These are phyloP conservation scores for Leptonema lineaticorne DNA, from an alignment of 1,140 invertebrate genomes.

Conservation along the genomic window DNA sequence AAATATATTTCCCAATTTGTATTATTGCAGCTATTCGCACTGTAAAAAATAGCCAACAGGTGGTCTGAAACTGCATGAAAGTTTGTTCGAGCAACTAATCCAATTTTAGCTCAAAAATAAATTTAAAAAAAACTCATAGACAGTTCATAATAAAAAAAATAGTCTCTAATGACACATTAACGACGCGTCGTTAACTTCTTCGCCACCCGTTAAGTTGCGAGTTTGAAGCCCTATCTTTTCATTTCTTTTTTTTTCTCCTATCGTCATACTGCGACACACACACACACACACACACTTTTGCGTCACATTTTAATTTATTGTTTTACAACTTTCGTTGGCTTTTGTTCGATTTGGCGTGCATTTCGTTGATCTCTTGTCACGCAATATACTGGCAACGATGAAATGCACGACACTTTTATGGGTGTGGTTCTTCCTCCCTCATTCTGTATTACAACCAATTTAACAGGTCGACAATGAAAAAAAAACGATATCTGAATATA, in stretches of 20 bases:
- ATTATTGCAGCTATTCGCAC: too few species aligned
- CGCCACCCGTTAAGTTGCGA: background rate
- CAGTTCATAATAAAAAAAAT: too few species aligned
- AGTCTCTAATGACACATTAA: background rate
- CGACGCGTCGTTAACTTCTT: background rate
- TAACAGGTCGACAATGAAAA: too few species aligned
- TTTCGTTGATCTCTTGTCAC: constrained; percentile 5
- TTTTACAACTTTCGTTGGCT: background rate
- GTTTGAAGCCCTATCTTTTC: background rate
- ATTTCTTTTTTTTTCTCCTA: too few species aligned
- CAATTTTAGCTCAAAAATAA: background rate
- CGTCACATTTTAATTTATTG: background rate
- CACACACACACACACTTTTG: too few species aligned
- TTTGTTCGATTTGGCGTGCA: background rate
- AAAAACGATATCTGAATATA: too few species aligned
- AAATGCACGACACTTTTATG: background rate
- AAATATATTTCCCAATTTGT: too few species aligned
- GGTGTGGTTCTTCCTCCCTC: background rate
- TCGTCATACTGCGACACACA: too few species aligned
- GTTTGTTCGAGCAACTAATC: background rate
- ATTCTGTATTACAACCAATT: too few species aligned
- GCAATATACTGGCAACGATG: background rate
- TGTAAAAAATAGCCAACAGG: background rate
- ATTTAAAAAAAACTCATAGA: constrained; percentile 8
- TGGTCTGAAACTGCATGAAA: background rate